These are phyloP conservation scores for Zaprionus tsacasi DNA, from an alignment of 1,140 invertebrate species.

Conservation along the genomic window DNA sequence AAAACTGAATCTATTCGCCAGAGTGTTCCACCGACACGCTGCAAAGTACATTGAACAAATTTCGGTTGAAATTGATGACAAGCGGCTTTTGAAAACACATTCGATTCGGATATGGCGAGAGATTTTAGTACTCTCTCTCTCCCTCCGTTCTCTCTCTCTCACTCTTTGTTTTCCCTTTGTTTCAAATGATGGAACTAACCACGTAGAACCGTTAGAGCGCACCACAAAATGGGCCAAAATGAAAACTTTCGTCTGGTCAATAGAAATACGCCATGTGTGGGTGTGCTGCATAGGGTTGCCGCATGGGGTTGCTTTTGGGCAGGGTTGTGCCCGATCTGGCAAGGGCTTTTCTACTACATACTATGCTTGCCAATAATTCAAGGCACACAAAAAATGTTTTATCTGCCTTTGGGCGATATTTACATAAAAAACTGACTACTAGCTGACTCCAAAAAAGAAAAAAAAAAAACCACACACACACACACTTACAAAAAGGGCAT, in stretches of 20 bases:
- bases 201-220: conserved; percentile 36
- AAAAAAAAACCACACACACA: not conserved
- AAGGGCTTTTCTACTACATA: conserved; percentile 51
- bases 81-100: conserved; percentile 39
- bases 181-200: conserved; percentile 45
- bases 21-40: not conserved
- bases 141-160: not conserved
- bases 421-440: conserved; percentile 75
- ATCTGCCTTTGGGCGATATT: conserved; percentile 64
- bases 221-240: conserved; percentile 47
- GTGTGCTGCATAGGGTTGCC: conserved; percentile 18
- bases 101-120: conserved; percentile 20
- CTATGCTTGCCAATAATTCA: conserved; percentile 73
- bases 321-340: conserved; percentile 32
- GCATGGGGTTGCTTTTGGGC: conserved; percentile 3
- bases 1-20: not conserved
- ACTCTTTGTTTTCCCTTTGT: not conserved
- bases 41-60: conserved; percentile 12
- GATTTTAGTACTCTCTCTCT: not conserved
- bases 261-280: conserved; percentile 20
- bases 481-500: not conserved
- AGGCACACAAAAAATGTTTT: conserved; percentile 52
- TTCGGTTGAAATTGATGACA: conserved; percentile 27
- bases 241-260: conserved; percentile 45
- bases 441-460: conserved; percentile 28